Evolutionary conservation across 2,113 vertebrate genomes (phyloP).

Genomic region (cat (Felis catus)): F.catus_Fca126_mat1.0 CM031411.1:35818501-35819000

Average conservation of each 20-base stretch:
- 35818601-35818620: not conserved
- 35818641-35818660: slow-evolving; percentile 4
- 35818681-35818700: not conserved
- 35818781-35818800: not conserved
- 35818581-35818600: not conserved
- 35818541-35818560: not conserved
- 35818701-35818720: not conserved
- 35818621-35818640: not conserved
- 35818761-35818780: not conserved
- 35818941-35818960: not conserved
- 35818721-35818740: not conserved
- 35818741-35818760: slow-evolving; percentile 8
- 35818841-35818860: not conserved
- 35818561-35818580: not conserved
- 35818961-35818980: not conserved
- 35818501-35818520: not conserved
- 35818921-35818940: not conserved
- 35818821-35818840: not conserved
- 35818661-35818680: not conserved
- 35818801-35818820: not conserved
- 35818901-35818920: not conserved
- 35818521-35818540: not conserved
- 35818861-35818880: not conserved
- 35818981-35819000: not conserved
- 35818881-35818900: not conserved